Conservation (phyloP, 2,797 vertebrate genomes). For the Delichon dasypus region DNA sequence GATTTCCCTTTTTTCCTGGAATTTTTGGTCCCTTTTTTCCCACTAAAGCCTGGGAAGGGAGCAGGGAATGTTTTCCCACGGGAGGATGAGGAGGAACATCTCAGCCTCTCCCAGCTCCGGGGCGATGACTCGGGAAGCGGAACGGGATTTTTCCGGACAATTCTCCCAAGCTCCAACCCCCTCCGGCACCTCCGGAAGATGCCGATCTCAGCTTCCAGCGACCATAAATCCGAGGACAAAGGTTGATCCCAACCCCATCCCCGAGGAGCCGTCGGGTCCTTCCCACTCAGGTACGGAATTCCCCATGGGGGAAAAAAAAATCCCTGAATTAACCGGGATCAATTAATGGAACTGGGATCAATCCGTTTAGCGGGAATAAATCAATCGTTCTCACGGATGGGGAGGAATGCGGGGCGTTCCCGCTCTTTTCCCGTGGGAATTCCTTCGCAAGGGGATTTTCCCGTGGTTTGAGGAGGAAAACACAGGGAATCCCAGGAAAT, state of each 20-base stretch:
- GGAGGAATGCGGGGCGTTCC: accelerated
- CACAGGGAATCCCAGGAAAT: background rate
- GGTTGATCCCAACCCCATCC: background rate
- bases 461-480: background rate
- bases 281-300: background rate
- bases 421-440: background rate
- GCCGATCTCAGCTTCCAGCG: background rate
- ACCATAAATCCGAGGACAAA: background rate
- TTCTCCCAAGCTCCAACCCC: background rate
- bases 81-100: no score
- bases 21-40: background rate
- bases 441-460: background rate
- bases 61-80: background rate
- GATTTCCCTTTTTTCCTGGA: background rate
- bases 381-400: accelerated
- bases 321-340: accelerated
- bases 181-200: background rate
- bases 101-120: background rate
- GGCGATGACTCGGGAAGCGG: accelerated
- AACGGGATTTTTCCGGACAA: accelerated
- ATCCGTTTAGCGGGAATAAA: no score
- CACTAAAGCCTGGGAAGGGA: no score
- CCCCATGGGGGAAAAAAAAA: accelerated
- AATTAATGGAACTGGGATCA: background rate
- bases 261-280: accelerated